phyloP scores from a whole-genome alignment of 2,888 invertebrate genomes.

The Chaitophorus viminalis region DNA sequence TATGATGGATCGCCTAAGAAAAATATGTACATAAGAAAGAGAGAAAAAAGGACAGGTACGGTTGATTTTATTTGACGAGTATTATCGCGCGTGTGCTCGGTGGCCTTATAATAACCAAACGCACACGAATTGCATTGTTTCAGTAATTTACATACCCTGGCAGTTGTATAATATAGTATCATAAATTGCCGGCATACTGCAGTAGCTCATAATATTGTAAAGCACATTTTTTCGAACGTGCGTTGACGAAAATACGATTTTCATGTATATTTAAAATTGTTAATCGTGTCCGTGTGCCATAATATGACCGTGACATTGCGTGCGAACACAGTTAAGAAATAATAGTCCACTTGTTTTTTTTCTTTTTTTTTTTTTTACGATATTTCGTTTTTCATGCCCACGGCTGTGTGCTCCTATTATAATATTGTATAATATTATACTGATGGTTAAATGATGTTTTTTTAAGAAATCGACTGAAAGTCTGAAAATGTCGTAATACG shows the following conservation, averaged over 20 bases:
- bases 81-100: background rate
- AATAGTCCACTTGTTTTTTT: too few relatives aligned
- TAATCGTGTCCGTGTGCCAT: background rate
- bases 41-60: background rate
- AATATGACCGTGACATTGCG: background rate
- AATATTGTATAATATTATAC: too few relatives aligned
- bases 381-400: too few relatives aligned
- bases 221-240: background rate
- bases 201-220: background rate
- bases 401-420: too few relatives aligned
- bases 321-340: background rate
- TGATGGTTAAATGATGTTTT: too few relatives aligned
- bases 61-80: background rate
- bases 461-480: too few relatives aligned
- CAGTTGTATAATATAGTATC: background rate
- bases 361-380: too few relatives aligned
- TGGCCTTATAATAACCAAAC: background rate
- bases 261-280: background rate
- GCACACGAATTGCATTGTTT: background rate
- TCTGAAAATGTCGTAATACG: too few relatives aligned
- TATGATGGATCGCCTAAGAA: too few relatives aligned
- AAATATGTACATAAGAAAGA: background rate
- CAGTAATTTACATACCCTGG: background rate
- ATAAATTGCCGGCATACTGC: background rate
- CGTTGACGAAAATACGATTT: background rate